phyloP scores from a whole-genome alignment of 2,113 vertebrate species.

The Sigmodon hispidus region DNA sequence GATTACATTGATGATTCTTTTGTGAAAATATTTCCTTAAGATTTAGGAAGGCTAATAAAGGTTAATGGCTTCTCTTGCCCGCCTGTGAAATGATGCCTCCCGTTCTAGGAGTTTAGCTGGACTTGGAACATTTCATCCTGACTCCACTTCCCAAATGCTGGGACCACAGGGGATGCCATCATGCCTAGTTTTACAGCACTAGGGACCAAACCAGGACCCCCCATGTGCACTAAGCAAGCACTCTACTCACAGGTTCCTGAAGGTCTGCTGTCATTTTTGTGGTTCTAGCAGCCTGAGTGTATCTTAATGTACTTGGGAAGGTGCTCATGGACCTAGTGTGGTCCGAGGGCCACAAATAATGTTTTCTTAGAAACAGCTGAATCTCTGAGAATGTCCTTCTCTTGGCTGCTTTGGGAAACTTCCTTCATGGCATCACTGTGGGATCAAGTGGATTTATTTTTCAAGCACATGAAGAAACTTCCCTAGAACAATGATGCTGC shows the following conservation, averaged over 20 bases:
- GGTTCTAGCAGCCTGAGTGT: too few relatives aligned
- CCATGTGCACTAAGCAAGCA: too few relatives aligned
- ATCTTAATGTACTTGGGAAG: not conserved
- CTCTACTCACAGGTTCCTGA: not conserved
- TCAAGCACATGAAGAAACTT: not conserved
- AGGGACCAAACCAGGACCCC: not conserved
- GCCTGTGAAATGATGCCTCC: not conserved
- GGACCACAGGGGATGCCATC: too few relatives aligned
- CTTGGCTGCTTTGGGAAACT: not conserved
- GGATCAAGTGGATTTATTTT: not conserved
- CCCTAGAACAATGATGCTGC: not conserved
- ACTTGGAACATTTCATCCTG: not conserved
- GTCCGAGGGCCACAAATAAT: not conserved
- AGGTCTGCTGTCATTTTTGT: not conserved
- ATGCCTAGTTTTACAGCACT: not conserved
- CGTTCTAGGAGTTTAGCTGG: not conserved
- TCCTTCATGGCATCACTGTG: not conserved
- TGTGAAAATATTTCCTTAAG: not conserved
- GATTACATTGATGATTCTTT: not conserved
- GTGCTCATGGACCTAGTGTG: not conserved
- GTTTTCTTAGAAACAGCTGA: not conserved
- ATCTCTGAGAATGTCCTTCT: not conserved
- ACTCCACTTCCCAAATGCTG: not conserved
- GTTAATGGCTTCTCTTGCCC: not conserved
- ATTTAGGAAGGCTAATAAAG: conserved; percentile 7